Conservation (phyloP, 2,113 vertebrate genomes). For the Tonatia bakeri region DNA sequence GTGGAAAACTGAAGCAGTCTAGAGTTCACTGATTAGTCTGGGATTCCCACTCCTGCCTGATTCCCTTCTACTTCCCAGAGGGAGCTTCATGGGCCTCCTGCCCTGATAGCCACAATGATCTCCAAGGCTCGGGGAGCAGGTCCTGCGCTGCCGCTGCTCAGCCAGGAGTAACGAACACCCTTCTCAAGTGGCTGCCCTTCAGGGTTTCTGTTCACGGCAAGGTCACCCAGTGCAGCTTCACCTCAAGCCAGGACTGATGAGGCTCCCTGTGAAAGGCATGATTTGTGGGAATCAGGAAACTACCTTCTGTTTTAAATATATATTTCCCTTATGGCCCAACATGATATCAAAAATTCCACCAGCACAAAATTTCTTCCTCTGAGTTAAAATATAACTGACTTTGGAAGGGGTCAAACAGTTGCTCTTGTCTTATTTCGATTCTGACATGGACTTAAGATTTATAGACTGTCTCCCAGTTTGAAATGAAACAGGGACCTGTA, state of each 20-base stretch:
- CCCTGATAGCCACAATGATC: rapidly evolving
- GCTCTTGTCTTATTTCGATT: background rate
- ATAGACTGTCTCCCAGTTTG: background rate
- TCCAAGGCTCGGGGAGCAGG: background rate
- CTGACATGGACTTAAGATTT: background rate
- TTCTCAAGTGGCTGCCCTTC: background rate
- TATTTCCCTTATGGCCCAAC: background rate
- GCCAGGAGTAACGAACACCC: background rate
- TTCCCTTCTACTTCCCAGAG: background rate
- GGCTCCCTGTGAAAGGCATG: background rate
- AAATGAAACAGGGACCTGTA: background rate
- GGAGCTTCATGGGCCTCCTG: background rate
- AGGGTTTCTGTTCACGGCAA: background rate
- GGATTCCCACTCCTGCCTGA: background rate
- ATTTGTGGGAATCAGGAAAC: background rate
- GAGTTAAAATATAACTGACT: background rate
- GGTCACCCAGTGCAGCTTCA: background rate
- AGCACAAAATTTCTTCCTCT: background rate
- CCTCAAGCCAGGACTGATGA: rapidly evolving
- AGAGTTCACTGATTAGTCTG: background rate
- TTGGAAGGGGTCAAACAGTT: background rate
- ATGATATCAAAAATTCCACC: background rate
- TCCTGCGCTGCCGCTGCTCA: background rate
- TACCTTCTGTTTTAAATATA: background rate
- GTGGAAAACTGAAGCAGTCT: background rate